These are phyloP conservation scores for Larimichthys crocea DNA, from an alignment of 2,113 vertebrate genomes.

Conservation along the genomic window DNA sequence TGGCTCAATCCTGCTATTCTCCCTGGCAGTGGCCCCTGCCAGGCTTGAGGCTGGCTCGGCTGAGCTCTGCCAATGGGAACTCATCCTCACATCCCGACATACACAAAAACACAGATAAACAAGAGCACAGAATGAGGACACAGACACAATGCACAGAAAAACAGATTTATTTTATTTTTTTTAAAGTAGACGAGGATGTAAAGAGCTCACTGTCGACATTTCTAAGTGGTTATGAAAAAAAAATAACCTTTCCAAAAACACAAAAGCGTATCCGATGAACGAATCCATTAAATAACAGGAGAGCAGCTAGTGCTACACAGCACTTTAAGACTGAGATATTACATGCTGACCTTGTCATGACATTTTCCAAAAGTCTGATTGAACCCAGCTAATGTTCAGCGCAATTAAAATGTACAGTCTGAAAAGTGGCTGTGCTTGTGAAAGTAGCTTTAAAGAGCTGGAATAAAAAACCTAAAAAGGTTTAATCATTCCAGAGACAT, in stretches of 20 bases:
- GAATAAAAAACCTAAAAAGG: constrained; percentile 34
- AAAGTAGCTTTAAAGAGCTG: constrained; percentile 25
- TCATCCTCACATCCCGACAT: constrained; percentile 41
- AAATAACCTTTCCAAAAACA: neutral
- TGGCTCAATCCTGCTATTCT: constrained; percentile 64
- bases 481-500: constrained; percentile 51
- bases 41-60: constrained; percentile 57
- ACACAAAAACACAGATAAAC: constrained; percentile 54
- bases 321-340: constrained; percentile 1
- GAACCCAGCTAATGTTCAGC: constrained; percentile 39
- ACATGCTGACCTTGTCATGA: constrained; percentile 47
- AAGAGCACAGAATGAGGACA: constrained; percentile 37
- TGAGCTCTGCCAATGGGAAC: constrained; percentile 56
- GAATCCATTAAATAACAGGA: constrained; percentile 2
- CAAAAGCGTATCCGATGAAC: neutral
- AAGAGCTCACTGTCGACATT: neutral
- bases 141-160: constrained; percentile 18
- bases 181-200: neutral
- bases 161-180: neutral
- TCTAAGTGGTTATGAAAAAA: neutral
- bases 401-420: constrained; percentile 50
- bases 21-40: constrained; percentile 65
- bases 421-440: constrained; percentile 7
- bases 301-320: neutral
- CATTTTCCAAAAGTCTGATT: constrained; percentile 44